These are phyloP conservation scores for Synanthedon tipuliformis DNA, from an alignment of 2,888 invertebrate species.

Conservation along the genomic window DNA sequence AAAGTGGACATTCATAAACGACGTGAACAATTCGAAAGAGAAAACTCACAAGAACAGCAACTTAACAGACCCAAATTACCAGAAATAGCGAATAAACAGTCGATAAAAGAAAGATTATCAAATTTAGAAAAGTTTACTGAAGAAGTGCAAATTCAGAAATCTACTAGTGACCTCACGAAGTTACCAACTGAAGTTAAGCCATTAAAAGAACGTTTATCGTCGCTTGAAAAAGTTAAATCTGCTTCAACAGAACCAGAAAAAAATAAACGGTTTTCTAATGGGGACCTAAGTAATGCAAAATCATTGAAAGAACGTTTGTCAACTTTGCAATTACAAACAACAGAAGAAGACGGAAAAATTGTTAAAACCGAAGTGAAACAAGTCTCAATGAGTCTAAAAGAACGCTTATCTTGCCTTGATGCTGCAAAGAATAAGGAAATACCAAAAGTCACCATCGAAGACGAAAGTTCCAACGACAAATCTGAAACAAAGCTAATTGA, in stretches of 20 bases:
- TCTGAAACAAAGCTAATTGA: conserved; percentile 26
- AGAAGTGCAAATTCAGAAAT: conserved; percentile 58
- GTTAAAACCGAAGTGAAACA: conserved; percentile 55
- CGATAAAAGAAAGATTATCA: conserved; percentile 79
- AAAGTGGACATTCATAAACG: conserved; percentile 86
- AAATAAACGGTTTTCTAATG: conserved; percentile 52
- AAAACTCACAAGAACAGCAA: conserved; percentile 66
- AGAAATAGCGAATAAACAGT: conserved; percentile 75
- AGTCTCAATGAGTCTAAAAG: conserved; percentile 65
- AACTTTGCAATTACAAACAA: conserved; percentile 54
- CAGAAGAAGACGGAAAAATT: conserved; percentile 50
- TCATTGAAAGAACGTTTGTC: conserved; percentile 63
- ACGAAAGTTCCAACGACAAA: conserved; percentile 32
- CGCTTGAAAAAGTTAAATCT: conserved; percentile 70
- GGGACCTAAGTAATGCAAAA: conserved; percentile 48
- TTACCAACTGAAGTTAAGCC: conserved; percentile 73
- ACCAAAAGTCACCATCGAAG: conserved; percentile 53
- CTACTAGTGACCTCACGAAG: conserved; percentile 56
- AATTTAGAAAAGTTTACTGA: conserved; percentile 76
- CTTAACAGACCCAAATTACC: conserved; percentile 66
- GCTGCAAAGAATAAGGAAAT: conserved; percentile 61
- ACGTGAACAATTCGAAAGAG: conserved; percentile 84
- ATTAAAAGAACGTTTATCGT: conserved; percentile 73
- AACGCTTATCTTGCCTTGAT: conserved; percentile 63
- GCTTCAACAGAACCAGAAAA: conserved; percentile 56